phyloP scores from a whole-genome alignment of 2,113 vertebrate species.

The Rallus limicola region DNA sequence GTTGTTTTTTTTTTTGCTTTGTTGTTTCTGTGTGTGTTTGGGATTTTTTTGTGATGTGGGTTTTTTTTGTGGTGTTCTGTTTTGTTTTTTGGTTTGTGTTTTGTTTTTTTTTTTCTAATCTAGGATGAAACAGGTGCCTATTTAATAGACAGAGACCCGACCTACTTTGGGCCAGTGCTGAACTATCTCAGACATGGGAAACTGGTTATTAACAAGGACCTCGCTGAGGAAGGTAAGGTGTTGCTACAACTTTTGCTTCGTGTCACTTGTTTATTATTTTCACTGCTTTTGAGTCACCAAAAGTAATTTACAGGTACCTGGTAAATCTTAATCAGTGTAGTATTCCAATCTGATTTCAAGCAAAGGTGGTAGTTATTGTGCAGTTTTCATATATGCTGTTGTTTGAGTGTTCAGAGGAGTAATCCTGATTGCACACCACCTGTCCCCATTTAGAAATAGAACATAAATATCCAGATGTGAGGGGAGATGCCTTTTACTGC shows the following conservation, averaged over 20 bases:
- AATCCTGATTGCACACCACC: not conserved
- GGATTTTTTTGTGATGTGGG: not conserved
- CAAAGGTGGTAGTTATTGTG: not conserved
- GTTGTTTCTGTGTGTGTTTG: not conserved
- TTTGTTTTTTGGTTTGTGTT: not conserved
- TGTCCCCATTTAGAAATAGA: not conserved
- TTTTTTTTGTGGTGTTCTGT: not conserved
- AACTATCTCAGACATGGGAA: conserved; percentile 98
- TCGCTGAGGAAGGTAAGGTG: conserved; percentile 94
- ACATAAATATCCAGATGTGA: not conserved
- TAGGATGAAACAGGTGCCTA: conserved; percentile 98
- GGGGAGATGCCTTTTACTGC: not conserved
- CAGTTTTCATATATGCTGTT: not conserved
- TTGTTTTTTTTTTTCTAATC: not conserved
- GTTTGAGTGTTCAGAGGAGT: not conserved
- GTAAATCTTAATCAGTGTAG: not conserved
- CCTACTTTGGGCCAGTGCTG: conserved; percentile 95
- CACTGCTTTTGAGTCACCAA: not conserved
- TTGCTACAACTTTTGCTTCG: not conserved
- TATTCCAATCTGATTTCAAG: not conserved
- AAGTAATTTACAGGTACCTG: not conserved
- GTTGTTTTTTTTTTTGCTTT: not conserved
- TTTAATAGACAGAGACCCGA: conserved; percentile 96
- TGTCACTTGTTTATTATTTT: not conserved
- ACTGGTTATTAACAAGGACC: conserved; percentile 95